Percentiles rank a stretch among this genome's conserved stretches.
phyloP scores from a whole-genome alignment of 2,797 vertebrate species.

The Acropternis orthonyx region DNA sequence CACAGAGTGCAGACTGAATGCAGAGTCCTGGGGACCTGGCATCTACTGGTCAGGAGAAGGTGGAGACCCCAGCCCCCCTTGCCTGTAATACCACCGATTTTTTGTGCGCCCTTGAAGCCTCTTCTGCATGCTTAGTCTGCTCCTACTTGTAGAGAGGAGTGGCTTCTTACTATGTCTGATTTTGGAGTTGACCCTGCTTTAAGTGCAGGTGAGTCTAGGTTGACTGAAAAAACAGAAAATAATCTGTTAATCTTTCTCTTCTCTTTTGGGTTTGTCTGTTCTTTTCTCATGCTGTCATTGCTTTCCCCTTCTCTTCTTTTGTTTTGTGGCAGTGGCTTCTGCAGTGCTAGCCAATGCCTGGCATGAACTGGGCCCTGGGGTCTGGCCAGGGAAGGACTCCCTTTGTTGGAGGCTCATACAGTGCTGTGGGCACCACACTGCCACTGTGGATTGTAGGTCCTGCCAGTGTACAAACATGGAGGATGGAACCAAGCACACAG shows the following conservation, averaged over 20 bases:
- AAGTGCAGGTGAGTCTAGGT: neutral
- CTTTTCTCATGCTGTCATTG: neutral
- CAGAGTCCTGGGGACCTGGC: neutral
- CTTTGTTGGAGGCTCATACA: neutral
- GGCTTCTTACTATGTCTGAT: neutral
- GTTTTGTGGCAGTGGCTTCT: neutral
- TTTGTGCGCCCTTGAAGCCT: neutral
- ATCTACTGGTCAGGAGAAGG: neutral
- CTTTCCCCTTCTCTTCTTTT: neutral
- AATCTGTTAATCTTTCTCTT: neutral
- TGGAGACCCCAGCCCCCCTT: neutral
- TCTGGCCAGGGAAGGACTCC: neutral
- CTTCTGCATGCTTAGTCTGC: neutral
- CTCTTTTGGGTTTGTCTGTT: neutral
- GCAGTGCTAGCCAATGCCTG: neutral
- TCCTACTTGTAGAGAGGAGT: neutral
- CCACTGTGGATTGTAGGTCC: neutral
- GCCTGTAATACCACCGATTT: neutral
- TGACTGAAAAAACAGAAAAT: neutral
- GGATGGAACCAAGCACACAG: neutral
- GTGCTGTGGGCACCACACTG: neutral
- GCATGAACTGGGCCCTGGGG: neutral
- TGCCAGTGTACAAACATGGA: neutral
- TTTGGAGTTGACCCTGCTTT: neutral
- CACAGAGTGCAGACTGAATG: neutral